Base-by-base conservation (phyloP, 2,888 invertebrate species). In the Yponomeuta sedellus region DNA sequence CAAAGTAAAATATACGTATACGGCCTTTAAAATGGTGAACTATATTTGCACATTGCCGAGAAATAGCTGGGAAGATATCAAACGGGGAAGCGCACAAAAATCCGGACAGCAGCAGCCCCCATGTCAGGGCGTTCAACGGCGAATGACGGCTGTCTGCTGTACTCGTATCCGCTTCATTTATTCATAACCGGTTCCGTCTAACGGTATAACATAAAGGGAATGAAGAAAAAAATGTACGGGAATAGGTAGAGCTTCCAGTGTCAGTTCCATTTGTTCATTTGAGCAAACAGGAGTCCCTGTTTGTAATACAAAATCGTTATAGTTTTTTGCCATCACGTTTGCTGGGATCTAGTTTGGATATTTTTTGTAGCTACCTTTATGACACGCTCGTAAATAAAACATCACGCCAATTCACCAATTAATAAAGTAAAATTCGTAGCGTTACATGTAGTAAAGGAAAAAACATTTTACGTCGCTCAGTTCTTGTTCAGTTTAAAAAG, bases 181-280 rank as follows among this genome's bases (percentile, higher is more conserved):
- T 72, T 73, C 70, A 72, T 68, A 73, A 73, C 73, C 71, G 70
- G 73, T 74, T 72, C 65, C 65, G 67, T 61, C 64, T 71, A 71
- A 70, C 70, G 68, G 69, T 20, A 69, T 67, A 66, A 52, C 44
- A 52, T 52, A 65, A 70, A 67, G 28, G 57, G 59, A 52, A 66
- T 16, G 61, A 39, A 64, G 52, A 67, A 68, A 66, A 67, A 66
- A 62, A 19, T 3, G 16, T 16, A 52, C 61, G 52, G 61, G 65
- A 39, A 65, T 59, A 39, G 12, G 28, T 39, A 34, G n/a, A 58
- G 39, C 40, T 11, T 65, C 34, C 65, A 34, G 22, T 58, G 65
- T 28, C 59, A 44, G 44, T 52, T 12, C 16, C 44, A 52, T 52
- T 16, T 52, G 44, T 52, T 12, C 44, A 52, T 52, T 16, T 52